Percentiles rank a stretch among this genome's conserved stretches.
Evolutionary conservation across 30 jellyfish, hydroid and myxozoan species (phyloP).

Genomic region (Mastigias papua): DNA sequence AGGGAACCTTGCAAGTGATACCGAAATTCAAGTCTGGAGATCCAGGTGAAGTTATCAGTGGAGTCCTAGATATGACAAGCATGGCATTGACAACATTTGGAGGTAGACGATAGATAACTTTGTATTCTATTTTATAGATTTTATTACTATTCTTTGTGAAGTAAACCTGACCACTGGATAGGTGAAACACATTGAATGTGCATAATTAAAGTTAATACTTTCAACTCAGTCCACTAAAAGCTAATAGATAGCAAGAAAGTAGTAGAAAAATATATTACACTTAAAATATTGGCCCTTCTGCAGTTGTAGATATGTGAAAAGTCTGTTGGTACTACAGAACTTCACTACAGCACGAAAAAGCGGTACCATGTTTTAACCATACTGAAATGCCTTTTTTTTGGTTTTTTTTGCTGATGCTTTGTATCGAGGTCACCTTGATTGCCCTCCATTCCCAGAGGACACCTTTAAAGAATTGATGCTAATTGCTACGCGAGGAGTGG

Average conservation of each 20-base stretch:
- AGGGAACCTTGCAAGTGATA: not conserved
- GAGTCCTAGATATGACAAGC: not conserved
- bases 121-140: not conserved
- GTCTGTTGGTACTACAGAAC: too few species aligned
- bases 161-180: not conserved
- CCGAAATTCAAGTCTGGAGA: not conserved
- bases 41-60: not conserved
- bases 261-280: not conserved
- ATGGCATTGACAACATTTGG: not conserved
- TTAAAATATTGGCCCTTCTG: not conserved
- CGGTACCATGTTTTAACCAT: too few species aligned
- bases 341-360: too few species aligned
- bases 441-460: too few species aligned
- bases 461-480: too few species aligned
- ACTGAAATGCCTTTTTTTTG: too few species aligned
- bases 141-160: not conserved
- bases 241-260: not conserved
- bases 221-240: not conserved
- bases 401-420: too few species aligned
- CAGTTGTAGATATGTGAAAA: too few species aligned
- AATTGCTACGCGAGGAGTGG: too few species aligned
- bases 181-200: not conserved
- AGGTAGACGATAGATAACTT: not conserved
- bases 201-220: not conserved
- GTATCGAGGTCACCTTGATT: too few species aligned